These are phyloP conservation scores for Esox niger DNA, from an alignment of 2,113 vertebrate genomes.

Conservation along the genomic window DNA sequence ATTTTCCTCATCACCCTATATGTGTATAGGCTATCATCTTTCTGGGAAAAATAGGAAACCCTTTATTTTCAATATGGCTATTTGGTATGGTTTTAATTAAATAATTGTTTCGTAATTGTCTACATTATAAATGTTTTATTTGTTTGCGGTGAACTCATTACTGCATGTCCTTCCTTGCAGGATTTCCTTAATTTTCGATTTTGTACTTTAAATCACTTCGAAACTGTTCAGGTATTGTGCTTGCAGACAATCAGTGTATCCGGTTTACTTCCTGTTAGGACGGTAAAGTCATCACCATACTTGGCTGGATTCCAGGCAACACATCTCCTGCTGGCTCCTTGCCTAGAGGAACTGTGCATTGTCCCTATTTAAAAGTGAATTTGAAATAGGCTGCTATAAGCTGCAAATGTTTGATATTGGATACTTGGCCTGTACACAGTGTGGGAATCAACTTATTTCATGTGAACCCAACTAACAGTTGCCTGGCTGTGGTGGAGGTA, in stretches of 20 bases:
- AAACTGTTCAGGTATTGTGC: constrained; percentile 44
- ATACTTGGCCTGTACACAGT: too few relatives aligned
- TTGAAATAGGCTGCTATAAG: neutral
- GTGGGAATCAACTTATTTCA: too few relatives aligned
- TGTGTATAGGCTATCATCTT: too few relatives aligned
- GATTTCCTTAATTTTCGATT: constrained; percentile 23
- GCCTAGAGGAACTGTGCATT: constrained; percentile 27
- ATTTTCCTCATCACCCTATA: too few relatives aligned
- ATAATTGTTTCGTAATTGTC: neutral
- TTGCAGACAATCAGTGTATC: constrained; percentile 61
- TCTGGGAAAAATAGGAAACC: too few relatives aligned
- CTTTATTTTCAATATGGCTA: too few relatives aligned
- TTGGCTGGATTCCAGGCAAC: constrained; percentile 37
- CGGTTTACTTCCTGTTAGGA: constrained; percentile 62
- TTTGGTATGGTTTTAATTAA: neutral
- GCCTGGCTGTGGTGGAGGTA: neutral
- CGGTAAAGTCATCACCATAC: constrained; percentile 45
- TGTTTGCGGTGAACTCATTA: constrained; percentile 21
- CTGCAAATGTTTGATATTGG: too few relatives aligned
- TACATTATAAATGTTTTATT: constrained; percentile 5
- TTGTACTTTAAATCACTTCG: neutral
- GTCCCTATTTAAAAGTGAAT: neutral
- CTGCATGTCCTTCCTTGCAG: constrained; percentile 38
- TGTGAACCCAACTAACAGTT: neutral
- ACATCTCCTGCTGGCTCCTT: constrained; percentile 22